These are phyloP conservation scores for Trypoxylon attenuatum DNA, from an alignment of 2,888 invertebrate species.

Conservation along the genomic window DNA sequence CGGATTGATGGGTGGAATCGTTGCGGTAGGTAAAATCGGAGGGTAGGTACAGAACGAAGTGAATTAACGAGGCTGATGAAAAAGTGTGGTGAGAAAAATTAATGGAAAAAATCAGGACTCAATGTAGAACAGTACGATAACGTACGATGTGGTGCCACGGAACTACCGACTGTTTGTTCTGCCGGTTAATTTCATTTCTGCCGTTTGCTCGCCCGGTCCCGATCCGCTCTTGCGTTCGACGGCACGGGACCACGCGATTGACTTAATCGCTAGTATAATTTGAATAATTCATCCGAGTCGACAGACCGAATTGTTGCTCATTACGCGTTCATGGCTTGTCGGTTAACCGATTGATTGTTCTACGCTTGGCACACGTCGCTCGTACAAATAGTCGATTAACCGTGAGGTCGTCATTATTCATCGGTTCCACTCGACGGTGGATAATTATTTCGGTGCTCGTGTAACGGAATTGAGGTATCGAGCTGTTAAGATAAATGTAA, in stretches of 20 bases:
- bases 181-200: background rate
- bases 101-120: background rate
- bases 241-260: slow-evolving; percentile 14
- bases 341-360: slow-evolving; percentile 53
- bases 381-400: slow-evolving; percentile 38
- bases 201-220: background rate
- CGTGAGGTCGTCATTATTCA: slow-evolving; percentile 18
- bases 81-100: background rate
- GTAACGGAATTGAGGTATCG: slow-evolving; percentile 1
- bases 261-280: slow-evolving; percentile 39
- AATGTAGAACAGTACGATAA: too few species aligned
- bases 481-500: slow-evolving; percentile 1
- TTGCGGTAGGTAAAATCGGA: background rate
- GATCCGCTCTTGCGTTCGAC: slow-evolving; percentile 3
- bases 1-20: too few species aligned
- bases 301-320: slow-evolving; percentile 45
- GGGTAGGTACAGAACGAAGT: background rate
- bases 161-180: background rate
- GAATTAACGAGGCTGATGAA: background rate
- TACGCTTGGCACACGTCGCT: slow-evolving; percentile 24
- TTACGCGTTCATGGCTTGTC: slow-evolving; percentile 45
- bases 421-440: background rate
- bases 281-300: slow-evolving; percentile 43
- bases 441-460: slow-evolving; percentile 31
- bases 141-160: background rate